Percentiles rank a stretch among this genome's conserved stretches.
These are phyloP conservation scores for Antheraea mylitta DNA, from an alignment of 1,140 invertebrate species.

Conservation along the genomic window DNA sequence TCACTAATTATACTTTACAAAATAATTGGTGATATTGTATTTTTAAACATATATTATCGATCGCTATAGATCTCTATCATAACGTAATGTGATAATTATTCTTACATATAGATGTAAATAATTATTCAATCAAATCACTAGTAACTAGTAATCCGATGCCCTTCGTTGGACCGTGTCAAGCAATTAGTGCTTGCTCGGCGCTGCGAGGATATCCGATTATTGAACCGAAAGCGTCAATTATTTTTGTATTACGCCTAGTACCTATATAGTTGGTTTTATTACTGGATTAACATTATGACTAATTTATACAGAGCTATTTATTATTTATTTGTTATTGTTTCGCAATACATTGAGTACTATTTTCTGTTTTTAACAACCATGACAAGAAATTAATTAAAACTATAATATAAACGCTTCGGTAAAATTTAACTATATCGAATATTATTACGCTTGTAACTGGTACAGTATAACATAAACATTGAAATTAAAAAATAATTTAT, in stretches of 20 bases:
- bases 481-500: too few relatives aligned
- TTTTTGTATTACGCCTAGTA: constrained; percentile 32
- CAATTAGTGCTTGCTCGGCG: constrained; percentile 40
- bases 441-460: too few relatives aligned
- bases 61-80: too few relatives aligned
- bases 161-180: constrained; percentile 25
- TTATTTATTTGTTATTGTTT: not conserved
- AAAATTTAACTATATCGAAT: too few relatives aligned
- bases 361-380: too few relatives aligned
- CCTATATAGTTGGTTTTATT: not conserved
- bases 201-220: constrained; percentile 44
- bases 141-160: constrained; percentile 23
- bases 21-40: too few relatives aligned
- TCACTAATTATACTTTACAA: too few relatives aligned
- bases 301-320: not conserved
- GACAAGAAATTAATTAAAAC: too few relatives aligned
- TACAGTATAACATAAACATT: too few relatives aligned
- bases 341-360: too few relatives aligned
- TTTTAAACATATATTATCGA: too few relatives aligned
- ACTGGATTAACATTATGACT: not conserved
- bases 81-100: not conserved
- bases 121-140: constrained; percentile 28
- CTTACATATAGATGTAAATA: not conserved
- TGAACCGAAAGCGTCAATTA: constrained; percentile 43
- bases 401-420: too few relatives aligned